Evolutionary conservation across 2,797 vertebrate species (phyloP), one percentile per base, ranked within the genome.

Genomic region (Trematomus bernacchii): DNA sequence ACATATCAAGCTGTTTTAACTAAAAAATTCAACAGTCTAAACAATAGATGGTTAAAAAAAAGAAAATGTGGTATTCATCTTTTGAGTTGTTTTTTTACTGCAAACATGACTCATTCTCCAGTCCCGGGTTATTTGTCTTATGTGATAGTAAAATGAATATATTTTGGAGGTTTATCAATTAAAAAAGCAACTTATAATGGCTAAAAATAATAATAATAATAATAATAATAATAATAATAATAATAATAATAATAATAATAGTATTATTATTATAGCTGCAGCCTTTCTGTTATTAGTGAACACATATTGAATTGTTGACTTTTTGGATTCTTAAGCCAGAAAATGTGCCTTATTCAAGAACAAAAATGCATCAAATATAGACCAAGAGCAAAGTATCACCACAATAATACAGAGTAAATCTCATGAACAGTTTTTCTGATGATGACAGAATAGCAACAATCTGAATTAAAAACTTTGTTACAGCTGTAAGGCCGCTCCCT

Each of bases 391-490:
- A 73, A 13, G 27, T 23, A 1, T 64, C 50, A 57, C 40, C 0
- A n/a, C 27, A 27, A 61, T n/a, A 8, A 37, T 10, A 0, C 14
- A 37, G 21, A 48, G 4, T 43, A 18, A 55, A 52, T 9, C 6
- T 2, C 1, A 10, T 16, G 16, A 53, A n/a, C 33, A 46, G 7
- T 52, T 64, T n/a, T 52, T 42, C 23, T 12, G 13, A 72, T 6
- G 16, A 54, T 23, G n/a, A 63, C 15, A 19, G 33, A n/a, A 21
- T 0, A 47, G 42, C 30, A 82, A 53, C 16, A 48, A 15, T 59
- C 13, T 75, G 58, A 77, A 74, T 84, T 40, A 73, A 15, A 57
- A 84, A 85, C 65, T 87, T 84, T 83, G 40, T 60, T 73, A 60
- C 62, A 57, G 77, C 64, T 79, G 50, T 55, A 43, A 54, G 0